These are phyloP conservation scores for Danio choprae DNA, from an alignment of 2,797 vertebrate genomes.

Conservation along the genomic window DNA sequence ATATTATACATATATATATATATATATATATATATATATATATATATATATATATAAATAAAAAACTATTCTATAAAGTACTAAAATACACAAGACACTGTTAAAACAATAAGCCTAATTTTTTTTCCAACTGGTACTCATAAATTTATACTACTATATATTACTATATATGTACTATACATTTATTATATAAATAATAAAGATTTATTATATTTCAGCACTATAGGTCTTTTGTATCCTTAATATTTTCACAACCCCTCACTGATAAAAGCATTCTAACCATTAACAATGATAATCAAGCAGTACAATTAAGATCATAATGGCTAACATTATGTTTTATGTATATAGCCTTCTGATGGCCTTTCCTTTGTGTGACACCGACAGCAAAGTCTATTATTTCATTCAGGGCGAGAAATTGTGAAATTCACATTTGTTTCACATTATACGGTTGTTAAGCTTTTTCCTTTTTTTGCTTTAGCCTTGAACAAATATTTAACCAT, in stretches of 20 bases:
- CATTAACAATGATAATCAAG: background rate
- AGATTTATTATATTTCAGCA: too few relatives aligned
- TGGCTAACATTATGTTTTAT: background rate
- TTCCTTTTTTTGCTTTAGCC: background rate
- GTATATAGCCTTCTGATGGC: background rate
- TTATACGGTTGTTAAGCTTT: background rate
- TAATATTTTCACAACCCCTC: background rate
- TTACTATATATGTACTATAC: too few relatives aligned
- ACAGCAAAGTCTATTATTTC: background rate
- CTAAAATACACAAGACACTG: too few relatives aligned
- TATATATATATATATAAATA: too few relatives aligned
- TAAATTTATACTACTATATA: too few relatives aligned
- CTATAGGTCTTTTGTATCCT: background rate
- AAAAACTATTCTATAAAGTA: too few relatives aligned
- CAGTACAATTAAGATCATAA: too few relatives aligned
- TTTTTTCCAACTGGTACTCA: too few relatives aligned
- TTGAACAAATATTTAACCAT: background rate
- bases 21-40: too few relatives aligned
- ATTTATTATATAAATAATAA: too few relatives aligned
- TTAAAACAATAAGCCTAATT: too few relatives aligned
- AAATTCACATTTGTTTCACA: constrained; percentile 10
- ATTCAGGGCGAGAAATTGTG: background rate
- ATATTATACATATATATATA: too few relatives aligned
- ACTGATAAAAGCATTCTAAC: background rate
- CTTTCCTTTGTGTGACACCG: background rate